These are phyloP conservation scores for Gallinago jamesoni DNA, from an alignment of 2,113 vertebrate species.

Conservation along the genomic window DNA sequence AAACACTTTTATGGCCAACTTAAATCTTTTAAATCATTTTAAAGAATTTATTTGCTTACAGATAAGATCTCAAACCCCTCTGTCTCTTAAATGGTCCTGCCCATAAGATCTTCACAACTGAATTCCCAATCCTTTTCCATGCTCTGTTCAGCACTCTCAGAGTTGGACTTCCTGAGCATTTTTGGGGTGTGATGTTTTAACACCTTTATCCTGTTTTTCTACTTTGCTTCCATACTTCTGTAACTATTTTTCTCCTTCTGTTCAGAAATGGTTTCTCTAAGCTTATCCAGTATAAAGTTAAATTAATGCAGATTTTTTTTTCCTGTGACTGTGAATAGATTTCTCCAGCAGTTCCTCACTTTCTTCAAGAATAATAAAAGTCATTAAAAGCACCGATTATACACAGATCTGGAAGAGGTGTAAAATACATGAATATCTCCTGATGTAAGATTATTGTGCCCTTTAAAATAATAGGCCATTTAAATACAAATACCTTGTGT, in stretches of 20 bases:
- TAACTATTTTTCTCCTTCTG: not conserved
- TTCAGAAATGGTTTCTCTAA: not conserved
- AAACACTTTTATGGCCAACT: not conserved
- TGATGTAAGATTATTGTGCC: not conserved
- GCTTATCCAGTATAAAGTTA: not conserved
- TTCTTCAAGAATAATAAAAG: not conserved
- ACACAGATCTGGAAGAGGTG: not conserved
- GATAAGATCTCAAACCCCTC: not conserved
- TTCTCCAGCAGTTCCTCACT: not conserved
- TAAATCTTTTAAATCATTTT: not conserved
- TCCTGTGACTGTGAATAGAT: not conserved
- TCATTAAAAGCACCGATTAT: not conserved
- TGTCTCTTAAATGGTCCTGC: not conserved
- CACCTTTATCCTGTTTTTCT: not conserved
- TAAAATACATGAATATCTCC: not conserved
- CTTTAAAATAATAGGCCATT: constrained; percentile 21
- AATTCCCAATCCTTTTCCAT: not conserved
- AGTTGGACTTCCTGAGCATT: not conserved
- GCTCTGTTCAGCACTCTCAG: not conserved
- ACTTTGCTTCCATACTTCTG: not conserved
- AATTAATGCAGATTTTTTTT: not conserved
- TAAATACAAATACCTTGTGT: not conserved
- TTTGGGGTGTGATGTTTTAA: not conserved
- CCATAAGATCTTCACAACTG: not conserved
- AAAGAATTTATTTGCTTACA: not conserved